These are phyloP conservation scores for Osmoderma eremita DNA, from an alignment of 2,888 invertebrate species.

Conservation along the genomic window DNA sequence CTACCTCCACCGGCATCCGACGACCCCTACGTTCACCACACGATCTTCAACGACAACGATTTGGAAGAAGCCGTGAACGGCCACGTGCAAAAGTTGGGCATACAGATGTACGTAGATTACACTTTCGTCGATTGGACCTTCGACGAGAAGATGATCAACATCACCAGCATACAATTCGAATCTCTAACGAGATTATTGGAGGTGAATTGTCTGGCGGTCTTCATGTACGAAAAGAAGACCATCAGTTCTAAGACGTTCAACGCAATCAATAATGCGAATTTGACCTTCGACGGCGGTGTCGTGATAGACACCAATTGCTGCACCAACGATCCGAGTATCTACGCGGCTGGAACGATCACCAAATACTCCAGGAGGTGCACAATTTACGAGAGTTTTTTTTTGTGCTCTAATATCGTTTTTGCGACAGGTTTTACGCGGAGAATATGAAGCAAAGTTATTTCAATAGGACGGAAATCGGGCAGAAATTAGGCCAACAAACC, in stretches of 20 bases:
- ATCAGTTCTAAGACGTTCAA: slow-evolving; percentile 61
- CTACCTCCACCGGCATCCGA: slow-evolving; percentile 36
- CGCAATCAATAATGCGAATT: slow-evolving; percentile 67
- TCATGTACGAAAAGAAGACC: slow-evolving; percentile 69
- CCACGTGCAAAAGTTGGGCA: slow-evolving; percentile 55
- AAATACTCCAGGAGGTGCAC: slow-evolving; percentile 67
- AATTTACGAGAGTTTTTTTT: neutral
- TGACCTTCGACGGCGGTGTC: slow-evolving; percentile 73
- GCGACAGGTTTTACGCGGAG: slow-evolving; percentile 68
- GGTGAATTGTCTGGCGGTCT: slow-evolving; percentile 68
- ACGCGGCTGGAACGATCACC: slow-evolving; percentile 73
- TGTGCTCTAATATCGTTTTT: slow-evolving; percentile 43
- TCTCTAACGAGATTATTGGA: slow-evolving; percentile 63
- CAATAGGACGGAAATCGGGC: slow-evolving; percentile 72
- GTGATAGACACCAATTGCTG: slow-evolving; percentile 71
- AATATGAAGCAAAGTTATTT: slow-evolving; percentile 67
- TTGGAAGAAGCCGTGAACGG: slow-evolving; percentile 67
- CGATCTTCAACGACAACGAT: slow-evolving; percentile 62
- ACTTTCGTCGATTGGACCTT: slow-evolving; percentile 68
- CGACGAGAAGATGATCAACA: slow-evolving; percentile 45
- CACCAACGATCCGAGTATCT: slow-evolving; percentile 74
- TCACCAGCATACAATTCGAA: slow-evolving; percentile 65
- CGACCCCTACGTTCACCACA: slow-evolving; percentile 42
- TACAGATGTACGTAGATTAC: slow-evolving; percentile 66
- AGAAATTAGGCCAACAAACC: slow-evolving; percentile 63